Evolutionary conservation across 2,888 invertebrate genomes (phyloP).

Genomic region (Nipponacmea schrenckii): DNA sequence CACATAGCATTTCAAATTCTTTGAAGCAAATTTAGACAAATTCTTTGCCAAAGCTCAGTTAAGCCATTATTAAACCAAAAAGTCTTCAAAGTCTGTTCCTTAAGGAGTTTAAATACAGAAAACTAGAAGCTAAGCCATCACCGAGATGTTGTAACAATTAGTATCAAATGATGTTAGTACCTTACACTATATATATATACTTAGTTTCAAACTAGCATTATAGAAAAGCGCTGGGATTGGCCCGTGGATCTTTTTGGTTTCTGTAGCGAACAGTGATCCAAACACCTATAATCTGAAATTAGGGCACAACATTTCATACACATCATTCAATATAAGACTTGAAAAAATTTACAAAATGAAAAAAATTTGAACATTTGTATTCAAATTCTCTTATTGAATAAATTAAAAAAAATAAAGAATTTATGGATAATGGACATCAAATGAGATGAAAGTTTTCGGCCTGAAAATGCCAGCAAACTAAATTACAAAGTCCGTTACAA

Average conservation of each 20-base stretch:
- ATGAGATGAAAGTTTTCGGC: too few relatives aligned
- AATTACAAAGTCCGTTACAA: too few relatives aligned
- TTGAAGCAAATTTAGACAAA: too few relatives aligned
- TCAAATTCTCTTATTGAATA: too few relatives aligned
- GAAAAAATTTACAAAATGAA: not conserved
- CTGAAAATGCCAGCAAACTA: too few relatives aligned
- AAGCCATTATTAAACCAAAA: too few relatives aligned
- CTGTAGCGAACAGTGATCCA: constrained; percentile 96
- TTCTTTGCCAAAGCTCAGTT: too few relatives aligned
- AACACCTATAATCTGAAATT: constrained; percentile 90
- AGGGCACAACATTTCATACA: constrained; percentile 18
- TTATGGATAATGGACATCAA: too few relatives aligned
- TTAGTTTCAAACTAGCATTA: constrained; percentile 70
- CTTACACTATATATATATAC: not conserved
- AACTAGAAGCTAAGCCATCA: not conserved
- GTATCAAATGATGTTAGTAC: not conserved
- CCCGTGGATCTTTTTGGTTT: constrained; percentile 96
- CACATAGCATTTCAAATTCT: too few relatives aligned
- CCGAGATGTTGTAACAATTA: not conserved
- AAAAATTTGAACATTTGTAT: not conserved
- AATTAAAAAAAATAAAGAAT: too few relatives aligned
- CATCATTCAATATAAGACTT: not conserved
- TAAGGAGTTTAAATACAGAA: too few relatives aligned
- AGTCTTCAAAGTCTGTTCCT: too few relatives aligned
- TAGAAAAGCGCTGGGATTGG: constrained; percentile 96